Percentiles rank a stretch among this genome's conserved stretches.
Evolutionary conservation across 2,113 vertebrate species (phyloP).

Genomic region (Dascyllus trimaculatus): DNA sequence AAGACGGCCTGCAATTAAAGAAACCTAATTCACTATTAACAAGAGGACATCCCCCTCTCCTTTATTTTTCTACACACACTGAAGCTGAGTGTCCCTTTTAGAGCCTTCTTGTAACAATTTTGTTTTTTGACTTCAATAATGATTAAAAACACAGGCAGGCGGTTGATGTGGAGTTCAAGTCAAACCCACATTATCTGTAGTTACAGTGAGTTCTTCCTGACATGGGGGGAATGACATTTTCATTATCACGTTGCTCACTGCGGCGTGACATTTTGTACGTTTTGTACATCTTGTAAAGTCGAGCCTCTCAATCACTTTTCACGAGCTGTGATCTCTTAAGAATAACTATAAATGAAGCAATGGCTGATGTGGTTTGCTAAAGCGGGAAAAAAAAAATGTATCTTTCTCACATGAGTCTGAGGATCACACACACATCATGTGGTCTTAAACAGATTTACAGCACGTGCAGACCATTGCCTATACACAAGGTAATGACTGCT

Average conservation of each 20-base stretch:
- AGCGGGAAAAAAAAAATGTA: background rate
- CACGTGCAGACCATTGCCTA: background rate
- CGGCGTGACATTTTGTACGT: background rate
- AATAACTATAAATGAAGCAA: conserved; percentile 17
- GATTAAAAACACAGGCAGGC: background rate
- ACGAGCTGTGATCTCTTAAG: conserved; percentile 38
- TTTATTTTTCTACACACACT: too few species aligned
- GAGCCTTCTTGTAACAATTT: background rate
- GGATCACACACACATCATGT: conserved; percentile 43
- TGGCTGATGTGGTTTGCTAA: conserved; percentile 31
- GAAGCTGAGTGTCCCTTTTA: too few species aligned
- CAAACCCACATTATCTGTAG: conserved; percentile 27
- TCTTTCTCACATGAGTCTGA: conserved; percentile 28
- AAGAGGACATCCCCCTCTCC: too few species aligned
- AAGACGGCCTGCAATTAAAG: too few species aligned
- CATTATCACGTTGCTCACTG: conserved; percentile 2
- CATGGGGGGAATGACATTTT: background rate
- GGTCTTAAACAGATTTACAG: conserved; percentile 29
- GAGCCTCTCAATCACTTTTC: conserved; percentile 6
- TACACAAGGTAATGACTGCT: too few species aligned
- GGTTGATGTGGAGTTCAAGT: conserved; percentile 7
- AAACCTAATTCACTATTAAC: too few species aligned
- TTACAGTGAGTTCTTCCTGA: background rate
- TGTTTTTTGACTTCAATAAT: background rate
- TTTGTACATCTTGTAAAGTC: conserved; percentile 47